Evolutionary conservation across 2,888 invertebrate species (phyloP).

Genomic region (Caenorhabditis sulstoni): DNA sequence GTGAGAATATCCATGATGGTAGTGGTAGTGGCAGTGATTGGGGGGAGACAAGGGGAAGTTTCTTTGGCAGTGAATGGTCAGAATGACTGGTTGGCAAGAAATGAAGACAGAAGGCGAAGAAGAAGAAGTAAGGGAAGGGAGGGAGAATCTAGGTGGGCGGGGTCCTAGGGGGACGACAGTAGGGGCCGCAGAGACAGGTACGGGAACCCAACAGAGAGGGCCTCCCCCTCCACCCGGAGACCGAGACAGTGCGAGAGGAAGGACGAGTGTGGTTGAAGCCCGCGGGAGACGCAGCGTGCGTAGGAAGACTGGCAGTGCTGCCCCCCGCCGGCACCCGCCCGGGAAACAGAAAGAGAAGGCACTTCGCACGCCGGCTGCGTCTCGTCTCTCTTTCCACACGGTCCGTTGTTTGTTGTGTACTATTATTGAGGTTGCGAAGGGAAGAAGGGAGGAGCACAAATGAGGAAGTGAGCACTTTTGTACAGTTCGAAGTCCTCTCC

Average conservation of each 20-base stretch:
- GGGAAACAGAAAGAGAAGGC: not conserved
- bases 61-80: constrained; percentile 7
- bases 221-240: constrained; percentile 1
- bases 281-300: constrained; percentile 41
- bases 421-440: constrained; percentile 31
- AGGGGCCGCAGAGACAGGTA: constrained; percentile 55
- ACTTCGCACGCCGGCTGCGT: constrained; percentile 1
- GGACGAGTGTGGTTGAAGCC: not conserved
- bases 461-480: constrained; percentile 50
- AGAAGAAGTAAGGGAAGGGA: constrained; percentile 1
- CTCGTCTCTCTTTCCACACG: not conserved
- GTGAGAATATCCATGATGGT: constrained; percentile 51
- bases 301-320: constrained; percentile 44
- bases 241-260: not conserved
- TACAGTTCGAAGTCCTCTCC: too few relatives aligned
- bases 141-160: not conserved
- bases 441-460: constrained; percentile 28
- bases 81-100: constrained; percentile 48
- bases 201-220: constrained; percentile 55
- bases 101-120: constrained; percentile 36
- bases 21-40: too few relatives aligned
- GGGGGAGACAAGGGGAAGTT: too few relatives aligned
- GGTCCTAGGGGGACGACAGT: too few relatives aligned
- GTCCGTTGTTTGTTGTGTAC: constrained; percentile 24
- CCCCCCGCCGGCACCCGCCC: constrained; percentile 10